Evolutionary conservation across 2,113 vertebrate genomes (phyloP), one percentile per base, ranked within the genome.

Genomic region (Rhynchopsitta pachyrhyncha): DNA sequence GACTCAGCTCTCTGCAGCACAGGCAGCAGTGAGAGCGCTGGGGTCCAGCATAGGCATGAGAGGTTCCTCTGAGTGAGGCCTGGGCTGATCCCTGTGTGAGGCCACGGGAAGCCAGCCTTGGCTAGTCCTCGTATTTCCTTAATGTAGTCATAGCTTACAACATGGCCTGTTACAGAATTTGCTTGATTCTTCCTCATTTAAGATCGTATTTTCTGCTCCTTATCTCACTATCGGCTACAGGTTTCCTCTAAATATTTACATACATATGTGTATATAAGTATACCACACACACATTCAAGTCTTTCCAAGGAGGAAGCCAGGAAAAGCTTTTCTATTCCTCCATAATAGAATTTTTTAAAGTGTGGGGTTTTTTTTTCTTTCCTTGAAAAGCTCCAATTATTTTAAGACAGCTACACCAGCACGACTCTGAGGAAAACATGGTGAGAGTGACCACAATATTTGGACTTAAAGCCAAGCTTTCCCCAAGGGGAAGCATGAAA

Each of bases 381-480:
- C 66, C 39, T 91, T 59, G 28, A 66, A 88, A 95, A 90, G 4
- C 33, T 77, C 29, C 17, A 53, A 42, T 87, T 94, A 71, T 91
- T 85, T 93, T 39, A 68, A 89, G 55, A 66, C 35, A 73, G 49
- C 50, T 82, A 81, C 50, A 91, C 33, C 84, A 90, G 49, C 57
- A 47, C 3, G 2, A n/a, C 53, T 90, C 82, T 76, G 53, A 82
- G 16, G 31, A 70, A 88, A 90, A 90, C 0, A 2, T 0, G 82
- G 62, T 22, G 70, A 73, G 67, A 85, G 44, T 94, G 92, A 92
- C 93, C 96, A 92, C 95, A 95, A 52, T 37, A 44, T 88, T 73
- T 80, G 59, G 75, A 77, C 19, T 86, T 66, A 50, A 94, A 94
- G 76, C 67, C 85, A 90, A 94, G 53, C 33, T 80, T 90, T 17